These are phyloP conservation scores for Herpetotheres cachinnans DNA, from an alignment of 2,113 vertebrate genomes.

Conservation along the genomic window DNA sequence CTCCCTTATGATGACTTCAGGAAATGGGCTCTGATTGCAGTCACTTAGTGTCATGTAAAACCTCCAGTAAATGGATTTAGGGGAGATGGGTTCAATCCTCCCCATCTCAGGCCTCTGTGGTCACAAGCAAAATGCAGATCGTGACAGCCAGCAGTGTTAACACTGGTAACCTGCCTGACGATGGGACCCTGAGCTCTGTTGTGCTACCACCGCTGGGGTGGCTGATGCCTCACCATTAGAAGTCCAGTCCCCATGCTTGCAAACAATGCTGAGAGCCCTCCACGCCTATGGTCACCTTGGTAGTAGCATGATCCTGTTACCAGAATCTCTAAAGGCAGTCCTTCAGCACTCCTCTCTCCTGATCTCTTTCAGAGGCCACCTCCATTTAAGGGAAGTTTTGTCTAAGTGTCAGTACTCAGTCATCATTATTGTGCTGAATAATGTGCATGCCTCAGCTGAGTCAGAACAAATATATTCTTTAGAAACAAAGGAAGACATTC, in stretches of 20 bases:
- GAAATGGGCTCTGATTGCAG: background rate
- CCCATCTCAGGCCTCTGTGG: background rate
- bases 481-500: background rate
- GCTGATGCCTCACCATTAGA: background rate
- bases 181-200: accelerated
- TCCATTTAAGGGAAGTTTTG: background rate
- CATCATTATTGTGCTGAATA: background rate
- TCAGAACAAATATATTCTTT: slow-evolving; percentile 18
- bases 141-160: background rate
- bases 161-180: background rate
- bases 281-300: background rate
- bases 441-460: background rate
- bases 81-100: background rate
- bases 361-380: background rate
- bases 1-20: background rate
- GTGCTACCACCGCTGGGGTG: background rate
- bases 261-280: background rate
- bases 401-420: background rate
- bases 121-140: background rate
- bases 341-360: background rate
- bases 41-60: background rate
- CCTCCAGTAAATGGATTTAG: background rate
- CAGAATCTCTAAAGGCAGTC: background rate
- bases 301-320: background rate
- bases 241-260: background rate